These are phyloP conservation scores for Clavelina lepadiformis DNA, from an alignment of 23 tunicate genomes.

Conservation along the genomic window DNA sequence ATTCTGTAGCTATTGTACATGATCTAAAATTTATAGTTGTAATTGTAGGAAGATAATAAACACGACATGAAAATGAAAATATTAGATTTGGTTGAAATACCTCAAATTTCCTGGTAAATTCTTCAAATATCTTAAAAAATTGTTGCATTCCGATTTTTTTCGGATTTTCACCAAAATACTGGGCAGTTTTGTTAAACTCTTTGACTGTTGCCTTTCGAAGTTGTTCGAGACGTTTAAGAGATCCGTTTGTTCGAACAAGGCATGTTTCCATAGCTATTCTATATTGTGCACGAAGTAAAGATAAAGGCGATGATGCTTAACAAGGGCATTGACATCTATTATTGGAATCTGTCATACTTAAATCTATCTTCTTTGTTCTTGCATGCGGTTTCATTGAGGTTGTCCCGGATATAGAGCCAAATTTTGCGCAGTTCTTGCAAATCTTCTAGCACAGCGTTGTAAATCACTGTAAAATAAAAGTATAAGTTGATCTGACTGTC, in stretches of 20 bases:
- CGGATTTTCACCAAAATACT: slow-evolving; percentile 89
- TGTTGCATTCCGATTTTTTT: slow-evolving; percentile 89
- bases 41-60: background rate
- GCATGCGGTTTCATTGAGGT: slow-evolving; percentile 52
- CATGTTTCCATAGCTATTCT: slow-evolving; percentile 84
- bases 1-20: background rate
- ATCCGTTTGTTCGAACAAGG: slow-evolving; percentile 61
- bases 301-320: no score
- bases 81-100: slow-evolving; percentile 17
- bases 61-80: background rate
- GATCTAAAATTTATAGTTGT: background rate
- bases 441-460: slow-evolving; percentile 79
- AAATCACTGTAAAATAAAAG: slow-evolving; percentile 52
- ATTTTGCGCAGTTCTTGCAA: slow-evolving; percentile 58
- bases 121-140: slow-evolving; percentile 81
- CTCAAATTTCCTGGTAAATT: slow-evolving; percentile 74
- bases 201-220: slow-evolving; percentile 50
- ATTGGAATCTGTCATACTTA: slow-evolving; percentile 54
- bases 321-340: no score
- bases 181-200: slow-evolving; percentile 78
- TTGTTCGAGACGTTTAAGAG: slow-evolving; percentile 67
- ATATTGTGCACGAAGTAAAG: background rate
- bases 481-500: no score
- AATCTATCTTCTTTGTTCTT: slow-evolving; percentile 70
- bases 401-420: slow-evolving; percentile 75